These are phyloP conservation scores for Muscidifurax raptorellus DNA, from an alignment of 1,140 invertebrate species.

Conservation along the genomic window DNA sequence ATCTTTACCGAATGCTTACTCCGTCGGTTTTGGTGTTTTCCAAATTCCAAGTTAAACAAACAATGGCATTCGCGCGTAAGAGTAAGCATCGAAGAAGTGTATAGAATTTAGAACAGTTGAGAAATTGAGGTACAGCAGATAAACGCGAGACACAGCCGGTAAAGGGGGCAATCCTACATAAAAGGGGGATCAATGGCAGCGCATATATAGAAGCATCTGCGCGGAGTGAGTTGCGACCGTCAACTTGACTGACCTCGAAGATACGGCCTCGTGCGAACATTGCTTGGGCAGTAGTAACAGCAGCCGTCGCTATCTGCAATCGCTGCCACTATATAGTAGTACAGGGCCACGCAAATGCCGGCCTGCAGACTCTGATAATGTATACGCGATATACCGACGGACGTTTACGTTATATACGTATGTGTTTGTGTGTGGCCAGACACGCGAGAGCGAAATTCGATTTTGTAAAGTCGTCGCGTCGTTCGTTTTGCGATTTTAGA, in stretches of 20 bases:
- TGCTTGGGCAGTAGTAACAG: constrained; percentile 9
- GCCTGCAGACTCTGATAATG: background rate
- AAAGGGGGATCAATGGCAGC: constrained; percentile 10
- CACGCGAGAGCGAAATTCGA: background rate
- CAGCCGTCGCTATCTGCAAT: background rate
- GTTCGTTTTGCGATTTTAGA: background rate
- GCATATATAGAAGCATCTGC: background rate
- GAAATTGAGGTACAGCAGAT: background rate
- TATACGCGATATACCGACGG: background rate
- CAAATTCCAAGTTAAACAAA: no score
- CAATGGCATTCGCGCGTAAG: no score
- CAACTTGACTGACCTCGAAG: constrained; percentile 55
- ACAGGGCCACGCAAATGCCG: constrained; percentile 22
- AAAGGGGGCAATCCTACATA: background rate
- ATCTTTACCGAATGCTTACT: no score
- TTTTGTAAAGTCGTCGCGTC: background rate
- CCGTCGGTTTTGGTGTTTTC: no score
- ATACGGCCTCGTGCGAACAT: constrained; percentile 28
- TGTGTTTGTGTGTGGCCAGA: no score
- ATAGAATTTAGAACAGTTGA: no score
- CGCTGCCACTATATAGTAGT: background rate
- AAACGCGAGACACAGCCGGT: background rate
- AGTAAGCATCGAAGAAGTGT: no score
- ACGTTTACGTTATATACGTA: no score
- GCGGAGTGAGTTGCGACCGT: constrained; percentile 48